Conservation (phyloP, 2,113 vertebrate species). For the Phrynosoma platyrhinos region DNA sequence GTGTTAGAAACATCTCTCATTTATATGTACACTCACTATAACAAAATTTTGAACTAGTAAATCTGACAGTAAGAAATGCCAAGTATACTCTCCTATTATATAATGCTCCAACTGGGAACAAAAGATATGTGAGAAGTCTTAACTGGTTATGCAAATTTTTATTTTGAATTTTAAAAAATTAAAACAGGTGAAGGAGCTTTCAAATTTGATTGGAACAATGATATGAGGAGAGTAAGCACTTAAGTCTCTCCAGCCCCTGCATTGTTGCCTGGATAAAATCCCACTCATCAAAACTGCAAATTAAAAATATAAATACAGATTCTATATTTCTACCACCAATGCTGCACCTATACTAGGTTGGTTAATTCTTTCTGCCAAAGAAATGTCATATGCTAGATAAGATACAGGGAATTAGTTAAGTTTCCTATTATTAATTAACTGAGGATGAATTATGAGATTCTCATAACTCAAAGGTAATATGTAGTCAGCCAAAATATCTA, state of each 20-base stretch:
- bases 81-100: neutral
- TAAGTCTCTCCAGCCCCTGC: neutral
- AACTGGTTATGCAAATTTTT: neutral
- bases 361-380: conserved; percentile 22
- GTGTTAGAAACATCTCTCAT: neutral
- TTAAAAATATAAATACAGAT: neutral
- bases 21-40: neutral
- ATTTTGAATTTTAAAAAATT: neutral
- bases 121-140: neutral
- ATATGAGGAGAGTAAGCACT: neutral
- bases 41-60: neutral
- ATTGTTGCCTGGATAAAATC: neutral
- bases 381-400: neutral
- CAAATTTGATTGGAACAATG: neutral
- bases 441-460: neutral
- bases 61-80: neutral
- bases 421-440: neutral
- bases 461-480: neutral
- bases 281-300: neutral
- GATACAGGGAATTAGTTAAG: neutral
- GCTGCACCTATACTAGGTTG: neutral
- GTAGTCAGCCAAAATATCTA: neutral
- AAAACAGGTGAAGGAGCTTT: too few species aligned
- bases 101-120: neutral
- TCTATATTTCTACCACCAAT: neutral